Evolutionary conservation across 2,113 vertebrate genomes (phyloP), one percentile per base, ranked within the genome.

Genomic region (Oryzias melastigma): DNA sequence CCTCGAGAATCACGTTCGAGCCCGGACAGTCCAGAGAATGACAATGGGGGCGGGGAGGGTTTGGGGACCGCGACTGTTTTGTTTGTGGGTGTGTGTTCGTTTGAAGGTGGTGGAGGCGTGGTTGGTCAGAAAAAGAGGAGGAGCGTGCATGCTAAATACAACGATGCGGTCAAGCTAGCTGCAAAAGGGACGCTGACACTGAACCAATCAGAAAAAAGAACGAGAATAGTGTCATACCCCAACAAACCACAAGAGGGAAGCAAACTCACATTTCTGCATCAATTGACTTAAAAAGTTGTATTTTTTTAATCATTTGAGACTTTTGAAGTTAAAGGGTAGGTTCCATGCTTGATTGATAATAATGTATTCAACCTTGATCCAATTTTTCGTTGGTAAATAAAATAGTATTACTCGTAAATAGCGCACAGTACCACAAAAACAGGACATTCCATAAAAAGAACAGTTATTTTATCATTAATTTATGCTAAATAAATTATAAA

Each of bases 181-280:
- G 20, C 54, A 4, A 17, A 4, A 43, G 46, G 17, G 50, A 71
- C 65, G 51, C 18, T 40, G 58, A 65, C 63, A 46, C 65, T 76
- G 4, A 80, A 55, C 80, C 85, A 89, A 89, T 86, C 58, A 73
- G 3, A 77, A 65, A 53, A 15, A 6, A 58, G 47, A 27, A 19
- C 0, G 24, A 24, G 46, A 43, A 42, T 5, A 4, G 27, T 4
- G n/a, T 4, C 18, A 66, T 14, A n/a, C 20, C 12, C 25, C 3
- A 16, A 15, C 1, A 4, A 17, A 6, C 69, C 68, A 46, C 60
- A 5, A 49, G 85, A 35, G 65, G 81, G 80, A 76, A 69, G 60
- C 78, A 83, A 19, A 75, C 61, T 3, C 35, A 35, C 8, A 12
- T 35, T 10, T 35, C 8, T 35, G 8, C 3, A 35, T 35, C 35